These are phyloP conservation scores for Autographa pulchrina DNA, from an alignment of 2,888 invertebrate genomes.

Conservation along the genomic window DNA sequence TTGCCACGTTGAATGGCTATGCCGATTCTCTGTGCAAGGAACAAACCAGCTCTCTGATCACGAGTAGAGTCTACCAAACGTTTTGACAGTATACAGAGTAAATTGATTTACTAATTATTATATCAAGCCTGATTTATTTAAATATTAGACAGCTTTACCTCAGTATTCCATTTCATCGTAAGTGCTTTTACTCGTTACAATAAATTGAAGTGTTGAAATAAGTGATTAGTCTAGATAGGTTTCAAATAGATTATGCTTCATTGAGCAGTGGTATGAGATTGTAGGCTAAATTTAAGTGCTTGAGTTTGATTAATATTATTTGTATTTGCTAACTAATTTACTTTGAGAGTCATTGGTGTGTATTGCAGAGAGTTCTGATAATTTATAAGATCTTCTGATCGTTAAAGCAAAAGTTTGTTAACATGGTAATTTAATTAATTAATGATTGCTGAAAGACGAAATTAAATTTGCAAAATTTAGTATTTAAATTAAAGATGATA, in stretches of 20 bases:
- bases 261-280: background rate
- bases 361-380: background rate
- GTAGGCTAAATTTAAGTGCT: background rate
- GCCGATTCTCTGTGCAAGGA: no score
- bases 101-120: background rate
- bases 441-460: background rate
- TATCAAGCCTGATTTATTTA: background rate
- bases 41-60: no score
- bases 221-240: background rate
- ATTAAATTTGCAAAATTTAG: background rate
- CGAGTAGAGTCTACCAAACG: no score
- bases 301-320: background rate
- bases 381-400: background rate
- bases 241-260: conserved; percentile 1
- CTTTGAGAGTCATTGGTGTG: background rate
- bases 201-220: background rate
- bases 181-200: background rate
- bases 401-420: no score
- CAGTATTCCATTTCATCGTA: background rate
- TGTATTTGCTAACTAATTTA: background rate
- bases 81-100: no score
- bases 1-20: no score
- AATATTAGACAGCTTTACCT: background rate
- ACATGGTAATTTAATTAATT: background rate
- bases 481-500: no score